phyloP scores from a whole-genome alignment of 2,797 vertebrate genomes.

The Gallirallus australis region DNA sequence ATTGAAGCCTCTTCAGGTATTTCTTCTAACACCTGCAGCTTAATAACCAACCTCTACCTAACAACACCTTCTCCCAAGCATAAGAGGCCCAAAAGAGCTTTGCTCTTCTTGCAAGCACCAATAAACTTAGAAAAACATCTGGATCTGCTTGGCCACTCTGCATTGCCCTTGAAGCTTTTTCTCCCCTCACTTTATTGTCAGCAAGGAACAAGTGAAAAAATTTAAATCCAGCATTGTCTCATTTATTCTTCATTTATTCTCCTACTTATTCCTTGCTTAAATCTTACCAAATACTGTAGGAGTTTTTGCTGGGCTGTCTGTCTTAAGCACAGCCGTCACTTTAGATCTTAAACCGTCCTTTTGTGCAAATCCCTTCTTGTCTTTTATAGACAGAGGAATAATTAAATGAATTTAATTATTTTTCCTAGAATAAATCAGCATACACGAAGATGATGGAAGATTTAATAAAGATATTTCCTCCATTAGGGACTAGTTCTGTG shows the following conservation, averaged over 20 bases:
- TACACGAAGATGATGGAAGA: constrained; percentile 28
- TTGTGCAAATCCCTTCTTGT: neutral
- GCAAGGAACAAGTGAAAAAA: neutral
- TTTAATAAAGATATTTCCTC: constrained; percentile 44
- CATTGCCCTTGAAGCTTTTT: neutral
- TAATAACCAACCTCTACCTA: neutral
- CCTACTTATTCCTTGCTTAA: neutral
- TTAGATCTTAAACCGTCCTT: constrained; percentile 17
- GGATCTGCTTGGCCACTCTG: neutral
- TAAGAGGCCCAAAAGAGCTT: neutral
- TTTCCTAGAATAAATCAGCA: constrained; percentile 28
- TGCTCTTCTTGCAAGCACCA: neutral
- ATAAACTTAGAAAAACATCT: neutral
- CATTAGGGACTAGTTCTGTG: constrained; percentile 31
- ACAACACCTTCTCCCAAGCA: neutral
- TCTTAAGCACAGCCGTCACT: neutral
- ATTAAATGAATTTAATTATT: constrained; percentile 54
- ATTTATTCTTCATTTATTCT: neutral
- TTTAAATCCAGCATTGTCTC: neutral
- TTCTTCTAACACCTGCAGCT: neutral
- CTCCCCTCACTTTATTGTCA: neutral
- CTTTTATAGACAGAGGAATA: constrained; percentile 23
- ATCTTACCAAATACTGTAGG: neutral
- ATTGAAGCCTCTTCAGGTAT: neutral
- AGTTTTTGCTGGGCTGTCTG: neutral